Evolutionary conservation across 30 jellyfish, hydroid and myxozoan species (phyloP).

Genomic region (Mastigias papua): DNA sequence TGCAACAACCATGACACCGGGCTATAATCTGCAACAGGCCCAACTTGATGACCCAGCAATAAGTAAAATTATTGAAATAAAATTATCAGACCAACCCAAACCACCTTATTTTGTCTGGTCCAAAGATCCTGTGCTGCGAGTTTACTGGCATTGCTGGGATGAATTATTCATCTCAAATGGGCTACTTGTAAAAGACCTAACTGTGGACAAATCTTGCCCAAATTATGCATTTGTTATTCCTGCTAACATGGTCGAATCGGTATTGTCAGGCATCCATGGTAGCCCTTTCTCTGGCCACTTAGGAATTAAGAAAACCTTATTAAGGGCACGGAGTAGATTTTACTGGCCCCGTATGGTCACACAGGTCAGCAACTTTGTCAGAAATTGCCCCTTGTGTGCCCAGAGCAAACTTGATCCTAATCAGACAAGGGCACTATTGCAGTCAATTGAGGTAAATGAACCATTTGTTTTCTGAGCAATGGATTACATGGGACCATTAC

Average conservation of each 20-base stretch:
- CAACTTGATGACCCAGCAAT: constrained; percentile 9
- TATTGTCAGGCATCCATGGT: constrained; percentile 20
- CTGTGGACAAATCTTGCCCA: neutral
- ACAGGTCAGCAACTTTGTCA: neutral
- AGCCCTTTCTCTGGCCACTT: constrained; percentile 26
- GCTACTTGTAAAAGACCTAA: constrained; percentile 1
- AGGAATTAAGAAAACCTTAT: neutral
- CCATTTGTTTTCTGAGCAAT: neutral
- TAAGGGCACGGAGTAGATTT: constrained; percentile 2
- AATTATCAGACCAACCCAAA: constrained; percentile 9
- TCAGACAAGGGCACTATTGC: neutral
- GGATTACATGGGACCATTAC: neutral
- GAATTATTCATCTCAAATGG: constrained; percentile 6
- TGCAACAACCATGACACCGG: neutral
- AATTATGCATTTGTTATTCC: constrained; percentile 29
- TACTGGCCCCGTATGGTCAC: constrained; percentile 13
- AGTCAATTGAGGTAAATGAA: neutral
- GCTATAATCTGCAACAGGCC: constrained; percentile 5
- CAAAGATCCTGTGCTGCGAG: constrained; percentile 5
- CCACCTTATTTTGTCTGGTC: constrained; percentile 13
- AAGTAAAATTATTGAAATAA: constrained; percentile 5
- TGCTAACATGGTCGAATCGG: neutral
- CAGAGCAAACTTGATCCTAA: neutral
- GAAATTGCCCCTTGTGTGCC: neutral
- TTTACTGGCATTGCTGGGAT: constrained; percentile 23